A percentile compares a stretch with the other conserved stretches of the same genome.
These are phyloP conservation scores for Brachyhypopomus occidentalis DNA, from an alignment of 2,113 vertebrate species.

Conservation along the genomic window DNA sequence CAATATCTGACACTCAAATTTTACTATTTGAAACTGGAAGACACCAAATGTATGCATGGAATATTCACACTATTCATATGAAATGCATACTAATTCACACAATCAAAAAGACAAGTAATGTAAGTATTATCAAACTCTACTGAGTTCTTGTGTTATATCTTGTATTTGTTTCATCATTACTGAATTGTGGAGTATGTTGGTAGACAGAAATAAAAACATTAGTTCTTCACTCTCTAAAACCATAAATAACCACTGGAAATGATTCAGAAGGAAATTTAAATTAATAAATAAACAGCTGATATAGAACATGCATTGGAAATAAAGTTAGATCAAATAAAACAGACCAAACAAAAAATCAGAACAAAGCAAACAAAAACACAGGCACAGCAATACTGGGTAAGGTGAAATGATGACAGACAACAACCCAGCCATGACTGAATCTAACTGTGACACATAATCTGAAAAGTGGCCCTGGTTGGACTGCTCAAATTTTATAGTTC, in stretches of 20 bases:
- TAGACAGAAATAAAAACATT: constrained; percentile 17
- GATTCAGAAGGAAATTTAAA: too few relatives aligned
- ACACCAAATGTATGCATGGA: neutral
- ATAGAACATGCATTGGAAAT: neutral
- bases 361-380: constrained; percentile 18
- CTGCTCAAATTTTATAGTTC: constrained; percentile 72
- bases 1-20: neutral
- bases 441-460: neutral
- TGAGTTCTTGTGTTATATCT: neutral
- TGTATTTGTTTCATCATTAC: neutral
- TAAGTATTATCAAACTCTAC: neutral
- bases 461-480: constrained; percentile 21
- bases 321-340: neutral
- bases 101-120: constrained; percentile 9
- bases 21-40: neutral
- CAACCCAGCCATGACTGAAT: neutral
- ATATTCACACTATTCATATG: neutral
- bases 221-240: neutral
- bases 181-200: neutral
- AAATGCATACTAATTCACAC: constrained; percentile 9
- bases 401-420: constrained; percentile 26
- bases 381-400: constrained; percentile 20
- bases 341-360: neutral
- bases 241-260: neutral
- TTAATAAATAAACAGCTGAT: neutral